Conservation (phyloP, 1,140 invertebrate genomes). For the Trichonephila inaurata region DNA sequence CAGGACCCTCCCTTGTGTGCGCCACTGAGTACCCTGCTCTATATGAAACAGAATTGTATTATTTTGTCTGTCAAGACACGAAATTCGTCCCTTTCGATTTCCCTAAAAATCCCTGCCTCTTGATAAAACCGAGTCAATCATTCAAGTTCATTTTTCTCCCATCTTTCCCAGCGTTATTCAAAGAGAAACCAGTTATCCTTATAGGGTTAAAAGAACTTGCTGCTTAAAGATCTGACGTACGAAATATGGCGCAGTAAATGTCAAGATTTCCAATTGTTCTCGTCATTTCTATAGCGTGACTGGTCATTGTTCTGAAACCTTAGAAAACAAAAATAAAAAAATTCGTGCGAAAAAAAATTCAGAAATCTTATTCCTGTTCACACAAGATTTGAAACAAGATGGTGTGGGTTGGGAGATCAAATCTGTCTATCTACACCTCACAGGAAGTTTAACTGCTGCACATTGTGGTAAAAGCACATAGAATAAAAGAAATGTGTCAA, state of each 20-base stretch:
- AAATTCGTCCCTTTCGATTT: background rate
- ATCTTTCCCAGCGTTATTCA: slow-evolving; percentile 13
- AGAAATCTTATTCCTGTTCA: background rate
- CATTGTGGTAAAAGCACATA: background rate
- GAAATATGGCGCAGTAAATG: slow-evolving; percentile 64
- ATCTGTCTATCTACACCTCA: slow-evolving; percentile 21
- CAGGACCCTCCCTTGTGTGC: no score
- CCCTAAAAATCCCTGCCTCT: background rate
- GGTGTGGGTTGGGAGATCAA: slow-evolving; percentile 17
- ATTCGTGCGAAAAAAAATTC: background rate
- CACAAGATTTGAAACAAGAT: background rate
- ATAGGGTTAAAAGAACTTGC: slow-evolving; percentile 25
- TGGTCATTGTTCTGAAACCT: slow-evolving; percentile 61
- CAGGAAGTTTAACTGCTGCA: background rate
- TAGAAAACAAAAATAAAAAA: background rate
- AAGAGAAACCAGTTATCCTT: slow-evolving; percentile 53
- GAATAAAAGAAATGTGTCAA: background rate
- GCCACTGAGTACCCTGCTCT: no score
- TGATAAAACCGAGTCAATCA: slow-evolving; percentile 38
- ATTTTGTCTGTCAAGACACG: no score
- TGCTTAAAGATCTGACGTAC: slow-evolving; percentile 54
- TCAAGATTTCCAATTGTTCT: slow-evolving; percentile 64
- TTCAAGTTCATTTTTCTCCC: background rate
- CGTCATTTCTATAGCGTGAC: slow-evolving; percentile 67
- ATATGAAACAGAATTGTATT: no score